A percentile compares a stretch with the other conserved stretches of the same genome.
Evolutionary conservation across 2,113 vertebrate genomes (phyloP).

Genomic region (Ctenomys sociabilis): DNA sequence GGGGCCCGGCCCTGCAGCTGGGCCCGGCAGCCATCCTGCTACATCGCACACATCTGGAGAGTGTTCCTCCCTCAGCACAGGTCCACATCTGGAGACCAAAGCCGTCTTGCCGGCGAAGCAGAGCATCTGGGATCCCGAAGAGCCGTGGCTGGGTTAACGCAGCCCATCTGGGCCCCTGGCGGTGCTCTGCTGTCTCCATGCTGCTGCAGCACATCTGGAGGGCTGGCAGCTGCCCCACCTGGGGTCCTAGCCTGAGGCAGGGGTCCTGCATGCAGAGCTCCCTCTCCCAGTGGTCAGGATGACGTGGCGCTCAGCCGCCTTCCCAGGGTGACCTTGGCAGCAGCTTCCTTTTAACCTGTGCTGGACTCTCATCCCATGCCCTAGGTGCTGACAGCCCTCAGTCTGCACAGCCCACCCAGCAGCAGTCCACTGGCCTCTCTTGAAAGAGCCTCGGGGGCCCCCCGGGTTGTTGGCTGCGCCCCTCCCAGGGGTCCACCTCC

Average conservation of each 20-base stretch:
- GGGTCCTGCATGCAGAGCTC: neutral
- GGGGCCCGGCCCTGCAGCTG: neutral
- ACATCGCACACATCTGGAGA: conserved; percentile 55
- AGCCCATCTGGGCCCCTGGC: conserved; percentile 69
- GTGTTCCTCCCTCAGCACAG: neutral
- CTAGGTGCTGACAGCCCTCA: conserved; percentile 83
- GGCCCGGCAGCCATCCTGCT: neutral
- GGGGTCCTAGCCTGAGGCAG: neutral
- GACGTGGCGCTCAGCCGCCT: conserved; percentile 73
- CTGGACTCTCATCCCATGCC: conserved; percentile 78
- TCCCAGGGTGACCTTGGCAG: conserved; percentile 77
- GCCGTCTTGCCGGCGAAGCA: neutral
- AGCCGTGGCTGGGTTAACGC: conserved; percentile 68
- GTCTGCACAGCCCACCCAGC: conserved; percentile 68
- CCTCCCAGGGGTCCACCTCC: no score
- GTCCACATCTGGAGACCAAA: conserved; percentile 76
- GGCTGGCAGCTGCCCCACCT: neutral
- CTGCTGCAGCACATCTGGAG: neutral
- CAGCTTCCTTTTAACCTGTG: conserved; percentile 81
- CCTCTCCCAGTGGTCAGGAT: conserved; percentile 54
- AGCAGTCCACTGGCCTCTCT: conserved; percentile 54
- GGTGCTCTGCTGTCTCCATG: neutral
- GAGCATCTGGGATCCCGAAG: conserved; percentile 74
- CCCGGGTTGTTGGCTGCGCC: neutral
- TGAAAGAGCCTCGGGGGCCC: conserved; percentile 54